Conservation (phyloP, 2,888 invertebrate species). For the Caenorhabditis macrosperma region DNA sequence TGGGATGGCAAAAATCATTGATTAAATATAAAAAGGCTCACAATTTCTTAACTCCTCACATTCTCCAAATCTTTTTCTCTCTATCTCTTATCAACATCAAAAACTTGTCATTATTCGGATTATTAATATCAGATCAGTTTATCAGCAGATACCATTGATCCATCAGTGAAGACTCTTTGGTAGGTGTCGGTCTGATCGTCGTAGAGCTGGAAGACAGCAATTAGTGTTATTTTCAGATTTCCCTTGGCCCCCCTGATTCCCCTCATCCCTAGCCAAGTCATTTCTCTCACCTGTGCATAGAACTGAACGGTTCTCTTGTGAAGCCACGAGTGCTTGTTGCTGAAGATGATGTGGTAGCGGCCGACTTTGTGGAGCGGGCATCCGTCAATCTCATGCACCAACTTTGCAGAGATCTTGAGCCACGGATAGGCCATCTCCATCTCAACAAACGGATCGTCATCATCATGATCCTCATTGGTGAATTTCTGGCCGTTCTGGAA, state of each 20-base stretch:
- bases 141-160: constrained; percentile 58
- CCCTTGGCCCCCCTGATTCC: no score
- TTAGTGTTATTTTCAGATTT: no score
- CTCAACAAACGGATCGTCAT: constrained; percentile 63
- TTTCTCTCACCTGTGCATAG: constrained; percentile 39
- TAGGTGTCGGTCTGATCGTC: constrained; percentile 59
- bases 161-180: constrained; percentile 69
- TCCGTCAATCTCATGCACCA: constrained; percentile 78
- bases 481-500: not conserved
- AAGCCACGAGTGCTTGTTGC: constrained; percentile 79
- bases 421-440: constrained; percentile 79
- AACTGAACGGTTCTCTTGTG: constrained; percentile 64
- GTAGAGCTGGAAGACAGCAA: constrained; percentile 57
- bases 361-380: constrained; percentile 69
- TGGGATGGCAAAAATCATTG: not conserved
- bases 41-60: not conserved
- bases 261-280: not conserved
- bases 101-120: not conserved
- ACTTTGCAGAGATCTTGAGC: constrained; percentile 76
- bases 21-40: not conserved
- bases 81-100: no score
- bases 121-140: constrained; percentile 7
- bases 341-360: constrained; percentile 73
- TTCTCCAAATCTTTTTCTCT: not conserved
- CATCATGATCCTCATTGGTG: constrained; percentile 56